Percentiles rank a stretch among this genome's conserved stretches.
Evolutionary conservation across 2,888 invertebrate species (phyloP).

Genomic region (Synanthedon vespiformis): DNA sequence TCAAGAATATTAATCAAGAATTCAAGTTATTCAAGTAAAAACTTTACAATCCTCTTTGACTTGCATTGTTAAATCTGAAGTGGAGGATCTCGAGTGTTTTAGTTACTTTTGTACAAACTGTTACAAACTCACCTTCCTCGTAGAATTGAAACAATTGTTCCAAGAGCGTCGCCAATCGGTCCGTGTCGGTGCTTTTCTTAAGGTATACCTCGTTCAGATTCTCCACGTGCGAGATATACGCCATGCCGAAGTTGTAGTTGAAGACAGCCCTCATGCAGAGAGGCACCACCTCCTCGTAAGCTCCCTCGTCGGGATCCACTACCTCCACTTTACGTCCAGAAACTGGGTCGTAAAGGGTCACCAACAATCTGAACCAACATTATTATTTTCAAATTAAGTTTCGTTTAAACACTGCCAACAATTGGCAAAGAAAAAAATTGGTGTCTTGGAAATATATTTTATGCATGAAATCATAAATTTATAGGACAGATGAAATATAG

Average conservation of each 20-base stretch:
- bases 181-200: slow-evolving; percentile 64
- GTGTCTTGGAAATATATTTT: no score
- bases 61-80: no score
- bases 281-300: slow-evolving; percentile 58
- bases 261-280: slow-evolving; percentile 75
- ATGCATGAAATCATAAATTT: no score
- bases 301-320: slow-evolving; percentile 66
- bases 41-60: no score
- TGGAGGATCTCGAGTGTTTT: no score
- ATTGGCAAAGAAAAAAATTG: no score
- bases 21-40: no score
- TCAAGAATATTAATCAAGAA: no score
- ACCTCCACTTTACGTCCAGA: slow-evolving; percentile 60
- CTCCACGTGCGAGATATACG: slow-evolving; percentile 69
- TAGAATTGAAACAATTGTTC: slow-evolving; percentile 70
- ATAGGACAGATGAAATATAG: no score
- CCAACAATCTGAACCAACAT: slow-evolving; percentile 68
- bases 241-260: slow-evolving; percentile 69
- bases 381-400: slow-evolving; percentile 4
- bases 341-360: slow-evolving; percentile 71
- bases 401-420: neutral
- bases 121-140: slow-evolving; percentile 39
- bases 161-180: slow-evolving; percentile 64
- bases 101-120: no score
- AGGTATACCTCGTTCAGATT: slow-evolving; percentile 73